phyloP scores from a whole-genome alignment of 2,888 invertebrate genomes.

The Poecilobothrus nobilitatus region DNA sequence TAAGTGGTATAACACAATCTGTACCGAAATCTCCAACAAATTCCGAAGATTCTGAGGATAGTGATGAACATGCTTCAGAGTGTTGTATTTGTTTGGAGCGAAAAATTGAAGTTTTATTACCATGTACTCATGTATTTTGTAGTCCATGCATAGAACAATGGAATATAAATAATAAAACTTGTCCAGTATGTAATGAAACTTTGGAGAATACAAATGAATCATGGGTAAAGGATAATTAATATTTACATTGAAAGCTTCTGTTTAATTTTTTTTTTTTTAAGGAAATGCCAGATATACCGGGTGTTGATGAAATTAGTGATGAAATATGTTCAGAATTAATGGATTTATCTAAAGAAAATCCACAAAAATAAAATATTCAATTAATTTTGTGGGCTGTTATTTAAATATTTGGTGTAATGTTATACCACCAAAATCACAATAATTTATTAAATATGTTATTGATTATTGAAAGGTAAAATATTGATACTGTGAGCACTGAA shows the following conservation, averaged over 20 bases:
- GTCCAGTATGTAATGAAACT: conserved; percentile 59
- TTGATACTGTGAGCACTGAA: too few relatives aligned
- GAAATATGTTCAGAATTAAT: conserved; percentile 44
- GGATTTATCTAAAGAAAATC: conserved; percentile 28
- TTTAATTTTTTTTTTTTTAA: not conserved
- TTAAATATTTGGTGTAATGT: not conserved
- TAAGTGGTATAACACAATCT: conserved; percentile 29
- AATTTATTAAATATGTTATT: too few relatives aligned
- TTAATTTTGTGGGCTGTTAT: too few relatives aligned
- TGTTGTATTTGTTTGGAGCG: conserved; percentile 67
- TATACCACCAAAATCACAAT: not conserved
- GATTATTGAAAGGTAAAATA: too few relatives aligned
- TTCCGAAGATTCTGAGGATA: conserved; percentile 25
- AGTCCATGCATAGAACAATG: conserved; percentile 63
- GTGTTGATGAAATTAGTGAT: conserved; percentile 50
- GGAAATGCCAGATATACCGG: conserved; percentile 52
- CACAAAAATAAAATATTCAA: too few relatives aligned
- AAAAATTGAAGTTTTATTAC: conserved; percentile 57
- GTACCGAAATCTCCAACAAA: conserved; percentile 23
- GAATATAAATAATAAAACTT: conserved; percentile 61
- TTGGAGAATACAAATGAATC: conserved; percentile 56
- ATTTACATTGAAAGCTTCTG: not conserved
- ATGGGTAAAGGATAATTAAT: conserved; percentile 44
- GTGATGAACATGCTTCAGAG: conserved; percentile 45
- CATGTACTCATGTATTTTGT: conserved; percentile 64